Percentiles rank a stretch among this genome's conserved stretches.
Evolutionary conservation across 2,888 invertebrate genomes (phyloP).

Genomic region (Orthosia gracilis): DNA sequence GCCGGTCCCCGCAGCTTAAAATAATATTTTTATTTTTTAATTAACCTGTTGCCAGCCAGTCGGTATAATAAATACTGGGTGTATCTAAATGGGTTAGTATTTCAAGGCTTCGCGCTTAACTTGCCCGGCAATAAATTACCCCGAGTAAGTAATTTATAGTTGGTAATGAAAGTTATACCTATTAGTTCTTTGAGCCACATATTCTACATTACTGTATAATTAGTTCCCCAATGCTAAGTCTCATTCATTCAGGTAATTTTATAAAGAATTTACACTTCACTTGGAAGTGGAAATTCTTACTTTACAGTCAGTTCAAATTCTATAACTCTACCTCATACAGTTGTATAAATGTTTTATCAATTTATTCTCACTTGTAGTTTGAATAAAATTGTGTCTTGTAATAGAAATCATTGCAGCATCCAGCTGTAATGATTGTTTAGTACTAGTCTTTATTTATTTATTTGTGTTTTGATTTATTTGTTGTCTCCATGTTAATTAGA

Average conservation of each 20-base stretch:
- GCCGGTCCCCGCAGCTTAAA: constrained; percentile 24
- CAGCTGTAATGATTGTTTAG: no score
- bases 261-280: background rate
- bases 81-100: constrained; percentile 52
- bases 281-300: background rate
- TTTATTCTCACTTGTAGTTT: background rate
- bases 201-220: constrained; percentile 30
- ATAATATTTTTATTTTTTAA: constrained; percentile 52
- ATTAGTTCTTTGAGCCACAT: constrained; percentile 30
- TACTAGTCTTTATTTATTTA: no score
- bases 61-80: constrained; percentile 45
- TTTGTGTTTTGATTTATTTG: no score
- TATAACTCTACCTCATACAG: background rate
- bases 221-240: constrained; percentile 6
- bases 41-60: constrained; percentile 45
- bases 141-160: constrained; percentile 54
- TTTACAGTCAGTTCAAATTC: background rate
- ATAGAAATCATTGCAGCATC: background rate
- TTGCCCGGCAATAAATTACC: constrained; percentile 50
- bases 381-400: background rate
- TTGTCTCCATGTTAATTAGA: background rate
- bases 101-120: constrained; percentile 61
- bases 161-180: constrained; percentile 52
- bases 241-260: constrained; percentile 14
- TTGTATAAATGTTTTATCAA: constrained; percentile 8